Evolutionary conservation across 2,797 vertebrate species (phyloP).

Genomic region (Platyrinchus mystaceus): DNA sequence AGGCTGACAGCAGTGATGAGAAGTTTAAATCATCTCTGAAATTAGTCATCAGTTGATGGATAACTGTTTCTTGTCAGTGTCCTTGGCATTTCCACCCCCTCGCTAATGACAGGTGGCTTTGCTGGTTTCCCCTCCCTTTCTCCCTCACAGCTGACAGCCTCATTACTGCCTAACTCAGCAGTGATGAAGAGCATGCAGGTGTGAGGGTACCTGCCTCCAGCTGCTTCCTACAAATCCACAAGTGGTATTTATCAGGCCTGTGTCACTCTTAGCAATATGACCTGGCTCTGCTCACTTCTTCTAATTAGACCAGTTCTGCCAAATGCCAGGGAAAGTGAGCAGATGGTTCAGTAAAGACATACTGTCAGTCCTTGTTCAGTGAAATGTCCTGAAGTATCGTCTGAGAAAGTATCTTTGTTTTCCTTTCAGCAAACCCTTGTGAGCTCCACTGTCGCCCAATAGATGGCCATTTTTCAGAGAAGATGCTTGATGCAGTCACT

Average conservation of each 20-base stretch:
- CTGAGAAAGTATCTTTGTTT: background rate
- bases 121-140: background rate
- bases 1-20: background rate
- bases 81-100: background rate
- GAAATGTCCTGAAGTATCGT: background rate
- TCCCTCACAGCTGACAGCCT: background rate
- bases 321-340: background rate
- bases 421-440: slow-evolving; percentile 83
- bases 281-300: background rate
- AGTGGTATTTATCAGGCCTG: background rate
- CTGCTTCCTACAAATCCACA: background rate
- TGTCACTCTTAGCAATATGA: background rate
- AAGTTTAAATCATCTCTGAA: background rate
- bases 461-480: slow-evolving; percentile 88
- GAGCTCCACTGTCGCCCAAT: slow-evolving; percentile 91
- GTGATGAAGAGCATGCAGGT: accelerated
- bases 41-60: background rate
- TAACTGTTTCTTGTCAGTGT: background rate
- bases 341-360: background rate
- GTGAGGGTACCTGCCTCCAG: background rate
- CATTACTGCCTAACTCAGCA: background rate
- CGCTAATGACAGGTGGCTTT: background rate
- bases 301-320: background rate
- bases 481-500: slow-evolving; percentile 92
- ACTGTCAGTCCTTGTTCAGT: background rate